Conservation (phyloP, 2,888 invertebrate genomes). For the Trachelus stipa region DNA sequence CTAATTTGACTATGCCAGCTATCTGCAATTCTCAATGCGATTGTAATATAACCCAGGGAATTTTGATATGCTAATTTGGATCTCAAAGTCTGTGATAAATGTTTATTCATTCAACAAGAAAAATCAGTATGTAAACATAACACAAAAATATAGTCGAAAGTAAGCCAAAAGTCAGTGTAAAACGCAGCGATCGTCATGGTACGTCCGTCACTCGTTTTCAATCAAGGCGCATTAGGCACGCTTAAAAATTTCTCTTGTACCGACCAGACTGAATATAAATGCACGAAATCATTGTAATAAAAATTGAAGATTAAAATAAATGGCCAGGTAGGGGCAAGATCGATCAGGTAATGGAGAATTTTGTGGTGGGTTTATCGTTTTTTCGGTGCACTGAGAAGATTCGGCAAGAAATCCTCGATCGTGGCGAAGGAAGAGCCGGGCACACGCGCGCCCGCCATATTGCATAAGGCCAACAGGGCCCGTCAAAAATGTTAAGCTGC, state of each 20-base stretch:
- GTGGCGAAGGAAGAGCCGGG: conserved; percentile 24
- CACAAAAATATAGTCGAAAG: background rate
- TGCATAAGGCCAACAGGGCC: conserved; percentile 48
- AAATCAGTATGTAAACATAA: background rate
- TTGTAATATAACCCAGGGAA: background rate
- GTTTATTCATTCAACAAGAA: background rate
- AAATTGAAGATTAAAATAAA: background rate
- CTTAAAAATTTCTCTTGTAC: background rate
- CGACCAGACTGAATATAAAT: background rate
- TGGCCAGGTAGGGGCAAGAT: conserved; percentile 13
- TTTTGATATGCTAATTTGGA: background rate
- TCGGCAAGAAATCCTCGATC: background rate
- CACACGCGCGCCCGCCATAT: conserved; percentile 45
- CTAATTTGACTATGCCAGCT: background rate
- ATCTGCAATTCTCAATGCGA: background rate
- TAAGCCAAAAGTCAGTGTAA: background rate
- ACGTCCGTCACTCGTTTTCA: background rate
- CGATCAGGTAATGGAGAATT: conserved; percentile 32
- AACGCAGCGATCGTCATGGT: background rate
- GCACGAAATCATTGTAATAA: background rate
- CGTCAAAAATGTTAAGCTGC: conserved; percentile 59
- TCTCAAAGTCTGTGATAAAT: background rate
- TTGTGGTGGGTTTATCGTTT: conserved; percentile 14
- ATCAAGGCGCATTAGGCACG: background rate
- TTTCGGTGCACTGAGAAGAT: conserved; percentile 21